phyloP scores from a whole-genome alignment of 1,140 invertebrate species.

The Drosophila rhopaloa region DNA sequence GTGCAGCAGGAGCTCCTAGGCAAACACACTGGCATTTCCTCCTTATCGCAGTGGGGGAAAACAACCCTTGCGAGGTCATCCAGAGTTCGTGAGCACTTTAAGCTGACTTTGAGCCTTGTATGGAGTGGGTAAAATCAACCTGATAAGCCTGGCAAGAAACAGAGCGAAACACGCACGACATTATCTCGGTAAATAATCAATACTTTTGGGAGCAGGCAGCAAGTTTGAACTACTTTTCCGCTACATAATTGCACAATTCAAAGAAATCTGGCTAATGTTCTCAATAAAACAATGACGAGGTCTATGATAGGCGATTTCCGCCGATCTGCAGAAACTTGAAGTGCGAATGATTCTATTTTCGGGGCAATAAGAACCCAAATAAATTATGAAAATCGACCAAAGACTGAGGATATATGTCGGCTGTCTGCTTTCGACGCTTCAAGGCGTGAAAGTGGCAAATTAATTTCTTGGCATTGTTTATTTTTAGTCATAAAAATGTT shows the following conservation, averaged over 20 bases:
- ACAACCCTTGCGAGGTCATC: slow-evolving; percentile 62
- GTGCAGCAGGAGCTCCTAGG: slow-evolving; percentile 59
- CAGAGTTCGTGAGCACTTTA: slow-evolving; percentile 68
- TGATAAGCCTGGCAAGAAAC: slow-evolving; percentile 47
- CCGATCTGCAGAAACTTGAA: slow-evolving; percentile 41
- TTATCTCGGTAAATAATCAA: slow-evolving; percentile 59
- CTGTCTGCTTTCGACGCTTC: slow-evolving; percentile 21
- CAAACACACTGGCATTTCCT: slow-evolving; percentile 32
- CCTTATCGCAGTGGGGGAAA: slow-evolving; percentile 15
- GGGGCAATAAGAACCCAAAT: slow-evolving; percentile 60
- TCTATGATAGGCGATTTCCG: slow-evolving; percentile 69
- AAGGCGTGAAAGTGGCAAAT: slow-evolving; percentile 49
- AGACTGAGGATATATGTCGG: slow-evolving; percentile 37
- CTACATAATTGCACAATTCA: slow-evolving; percentile 34
- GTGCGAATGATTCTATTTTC: slow-evolving; percentile 58
- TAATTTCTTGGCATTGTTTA: slow-evolving; percentile 57
- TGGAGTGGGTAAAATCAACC: slow-evolving; percentile 49
- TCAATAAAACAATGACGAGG: slow-evolving; percentile 77
- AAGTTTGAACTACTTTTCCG: slow-evolving; percentile 64
- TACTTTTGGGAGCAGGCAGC: slow-evolving; percentile 27
- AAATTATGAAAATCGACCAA: slow-evolving; percentile 55
- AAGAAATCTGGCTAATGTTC: slow-evolving; percentile 73
- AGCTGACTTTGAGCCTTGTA: slow-evolving; percentile 48
- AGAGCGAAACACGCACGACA: slow-evolving; percentile 57
- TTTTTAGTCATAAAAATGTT: slow-evolving; percentile 76